Percentiles rank a stretch among this genome's conserved stretches.
Conservation (phyloP, 2,113 vertebrate species). For the Ramphastos sulfuratus region DNA sequence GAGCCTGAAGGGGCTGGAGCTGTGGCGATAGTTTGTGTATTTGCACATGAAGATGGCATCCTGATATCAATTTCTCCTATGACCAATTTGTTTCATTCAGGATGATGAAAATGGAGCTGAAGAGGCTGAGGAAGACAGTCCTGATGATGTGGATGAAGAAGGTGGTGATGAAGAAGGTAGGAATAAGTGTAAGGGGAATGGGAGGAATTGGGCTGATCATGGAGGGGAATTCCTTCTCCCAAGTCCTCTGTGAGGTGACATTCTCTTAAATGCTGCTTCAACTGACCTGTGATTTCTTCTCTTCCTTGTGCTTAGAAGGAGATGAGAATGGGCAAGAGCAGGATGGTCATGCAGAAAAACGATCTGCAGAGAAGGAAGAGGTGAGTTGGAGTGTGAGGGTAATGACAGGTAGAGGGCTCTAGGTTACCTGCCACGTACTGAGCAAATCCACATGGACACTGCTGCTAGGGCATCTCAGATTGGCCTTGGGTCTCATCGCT, state of each 20-base stretch:
- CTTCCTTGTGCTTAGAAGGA: conserved; percentile 70
- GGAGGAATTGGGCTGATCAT: not conserved
- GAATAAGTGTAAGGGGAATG: not conserved
- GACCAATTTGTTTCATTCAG: conserved; percentile 24
- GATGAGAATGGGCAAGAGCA: conserved; percentile 77
- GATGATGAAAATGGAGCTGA: conserved; percentile 81
- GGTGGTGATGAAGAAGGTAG: conserved; percentile 77
- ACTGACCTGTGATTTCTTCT: not conserved
- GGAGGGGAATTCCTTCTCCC: not conserved
- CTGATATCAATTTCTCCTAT: not conserved
- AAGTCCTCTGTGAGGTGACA: not conserved
- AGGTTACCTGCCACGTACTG: not conserved
- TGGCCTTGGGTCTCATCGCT: not conserved
- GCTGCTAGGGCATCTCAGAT: not conserved
- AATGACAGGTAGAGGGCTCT: not conserved
- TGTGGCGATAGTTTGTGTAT: not conserved
- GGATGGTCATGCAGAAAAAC: conserved; percentile 78
- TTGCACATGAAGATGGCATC: not conserved
- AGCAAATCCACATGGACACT: not conserved
- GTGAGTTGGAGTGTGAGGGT: conserved; percentile 26
- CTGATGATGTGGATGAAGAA: conserved; percentile 80
- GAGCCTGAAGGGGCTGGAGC: not conserved
- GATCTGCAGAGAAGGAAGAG: conserved; percentile 81
- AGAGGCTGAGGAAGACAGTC: conserved; percentile 79
- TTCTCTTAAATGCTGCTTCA: not conserved